These are phyloP conservation scores for Drosophila navojoa DNA, from an alignment of 1,140 invertebrate genomes.

Conservation along the genomic window DNA sequence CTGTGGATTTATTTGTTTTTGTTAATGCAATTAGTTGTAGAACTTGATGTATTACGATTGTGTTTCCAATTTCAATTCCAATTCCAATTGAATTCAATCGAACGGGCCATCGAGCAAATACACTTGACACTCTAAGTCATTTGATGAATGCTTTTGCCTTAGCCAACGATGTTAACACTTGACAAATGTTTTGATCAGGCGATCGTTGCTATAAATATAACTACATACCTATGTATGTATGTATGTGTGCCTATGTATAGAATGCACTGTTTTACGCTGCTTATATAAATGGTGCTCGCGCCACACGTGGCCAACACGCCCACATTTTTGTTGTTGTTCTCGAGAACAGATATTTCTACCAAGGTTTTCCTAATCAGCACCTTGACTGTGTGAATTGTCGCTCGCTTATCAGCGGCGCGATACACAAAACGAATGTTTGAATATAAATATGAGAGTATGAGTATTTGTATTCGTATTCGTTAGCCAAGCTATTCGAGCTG, in stretches of 20 bases:
- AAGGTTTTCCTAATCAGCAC: constrained; percentile 50
- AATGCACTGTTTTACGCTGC: constrained; percentile 4
- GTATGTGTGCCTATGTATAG: neutral
- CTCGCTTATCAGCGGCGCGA: constrained; percentile 44
- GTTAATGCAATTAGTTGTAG: constrained; percentile 16
- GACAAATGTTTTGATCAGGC: constrained; percentile 16
- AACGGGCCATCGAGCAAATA: constrained; percentile 22
- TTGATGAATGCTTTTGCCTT: constrained; percentile 28
- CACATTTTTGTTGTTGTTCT: constrained; percentile 9
- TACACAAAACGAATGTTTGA: constrained; percentile 14
- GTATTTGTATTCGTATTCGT: neutral
- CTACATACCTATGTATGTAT: neutral
- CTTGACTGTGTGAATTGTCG: constrained; percentile 43
- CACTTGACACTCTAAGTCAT: constrained; percentile 36
- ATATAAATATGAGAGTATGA: neutral
- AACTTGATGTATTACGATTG: constrained; percentile 29
- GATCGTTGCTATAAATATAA: constrained; percentile 3
- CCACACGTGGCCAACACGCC: constrained; percentile 26
- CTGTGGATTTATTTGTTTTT: neutral
- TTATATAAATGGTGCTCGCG: constrained; percentile 5
- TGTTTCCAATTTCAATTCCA: constrained; percentile 18
- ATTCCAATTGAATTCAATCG: constrained; percentile 27
- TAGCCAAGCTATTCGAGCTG: constrained; percentile 15
- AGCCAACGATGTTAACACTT: constrained; percentile 8
- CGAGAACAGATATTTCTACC: constrained; percentile 3